phyloP scores from a whole-genome alignment of 2,888 invertebrate species.

The Agrochola lychnidis region DNA sequence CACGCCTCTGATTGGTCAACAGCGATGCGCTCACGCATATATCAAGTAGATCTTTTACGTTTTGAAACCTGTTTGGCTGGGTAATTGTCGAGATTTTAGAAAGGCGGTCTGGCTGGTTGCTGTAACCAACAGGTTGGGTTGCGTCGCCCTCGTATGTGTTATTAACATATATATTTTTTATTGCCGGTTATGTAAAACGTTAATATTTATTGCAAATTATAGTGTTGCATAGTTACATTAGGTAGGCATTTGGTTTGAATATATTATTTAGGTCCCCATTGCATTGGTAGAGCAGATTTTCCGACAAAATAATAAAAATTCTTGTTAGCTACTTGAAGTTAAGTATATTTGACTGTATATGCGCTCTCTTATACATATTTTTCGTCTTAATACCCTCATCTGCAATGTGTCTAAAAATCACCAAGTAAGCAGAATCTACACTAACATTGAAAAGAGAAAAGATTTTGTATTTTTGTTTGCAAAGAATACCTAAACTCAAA shows the following conservation, averaged over 20 bases:
- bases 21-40: constrained; percentile 78
- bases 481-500: too few relatives aligned
- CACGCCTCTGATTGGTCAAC: constrained; percentile 71
- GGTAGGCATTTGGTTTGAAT: constrained; percentile 42
- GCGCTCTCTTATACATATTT: not conserved
- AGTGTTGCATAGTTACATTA: constrained; percentile 52
- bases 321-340: too few relatives aligned
- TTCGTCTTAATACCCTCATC: not conserved
- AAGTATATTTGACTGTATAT: not conserved
- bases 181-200: constrained; percentile 71
- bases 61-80: constrained; percentile 84
- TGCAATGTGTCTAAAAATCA: not conserved
- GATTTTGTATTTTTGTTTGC: too few relatives aligned
- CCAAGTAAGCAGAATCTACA: not conserved
- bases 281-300: not conserved
- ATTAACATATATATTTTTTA: constrained; percentile 68
- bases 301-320: not conserved
- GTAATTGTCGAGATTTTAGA: constrained; percentile 89
- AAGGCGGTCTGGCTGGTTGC: constrained; percentile 81
- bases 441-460: too few relatives aligned
- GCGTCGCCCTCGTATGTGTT: constrained; percentile 67
- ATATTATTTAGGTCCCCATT: constrained; percentile 2
- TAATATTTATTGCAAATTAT: constrained; percentile 66
- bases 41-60: constrained; percentile 73
- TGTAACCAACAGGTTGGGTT: constrained; percentile 77